Conservation (phyloP, 2,113 vertebrate species). For the Andinoacara biseriatus region DNA sequence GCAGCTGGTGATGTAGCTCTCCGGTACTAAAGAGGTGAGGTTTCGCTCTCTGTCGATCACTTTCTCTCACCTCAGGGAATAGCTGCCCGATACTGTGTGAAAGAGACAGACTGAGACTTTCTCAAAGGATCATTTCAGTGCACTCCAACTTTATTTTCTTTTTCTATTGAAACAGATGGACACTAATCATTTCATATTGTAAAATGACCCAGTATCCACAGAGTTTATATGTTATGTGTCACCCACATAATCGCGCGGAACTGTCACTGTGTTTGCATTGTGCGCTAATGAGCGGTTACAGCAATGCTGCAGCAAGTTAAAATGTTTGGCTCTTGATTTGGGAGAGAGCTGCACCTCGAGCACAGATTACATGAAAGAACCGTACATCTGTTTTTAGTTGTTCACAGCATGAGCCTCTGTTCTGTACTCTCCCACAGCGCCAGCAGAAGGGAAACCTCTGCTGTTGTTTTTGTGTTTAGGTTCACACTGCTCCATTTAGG, state of each 20-base stretch:
- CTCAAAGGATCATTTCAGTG: not conserved
- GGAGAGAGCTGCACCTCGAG: not conserved
- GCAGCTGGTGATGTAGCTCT: conserved; percentile 79
- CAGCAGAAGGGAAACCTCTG: not conserved
- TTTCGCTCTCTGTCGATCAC: conserved; percentile 50
- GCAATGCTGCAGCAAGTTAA: not conserved
- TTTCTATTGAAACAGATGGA: not conserved
- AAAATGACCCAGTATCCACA: not conserved
- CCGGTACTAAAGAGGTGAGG: conserved; percentile 58
- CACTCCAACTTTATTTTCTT: not conserved
- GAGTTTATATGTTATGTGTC: not conserved
- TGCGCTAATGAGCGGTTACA: not conserved
- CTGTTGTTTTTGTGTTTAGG: not conserved
- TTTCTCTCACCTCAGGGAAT: conserved; percentile 27
- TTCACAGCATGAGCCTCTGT: not conserved
- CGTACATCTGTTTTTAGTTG: conserved; percentile 14
- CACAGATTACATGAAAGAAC: conserved; percentile 1
- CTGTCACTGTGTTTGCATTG: not conserved
- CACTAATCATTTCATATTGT: not conserved
- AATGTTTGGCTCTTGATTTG: not conserved
- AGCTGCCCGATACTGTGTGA: conserved; percentile 32
- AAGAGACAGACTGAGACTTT: conserved; percentile 19
- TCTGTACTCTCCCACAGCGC: not conserved
- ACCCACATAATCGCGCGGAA: not conserved
- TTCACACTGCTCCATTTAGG: not conserved